A percentile compares a stretch with the other conserved stretches of the same genome.
phyloP scores from a whole-genome alignment of 2,797 vertebrate species.

The Microcaecilia unicolor region DNA sequence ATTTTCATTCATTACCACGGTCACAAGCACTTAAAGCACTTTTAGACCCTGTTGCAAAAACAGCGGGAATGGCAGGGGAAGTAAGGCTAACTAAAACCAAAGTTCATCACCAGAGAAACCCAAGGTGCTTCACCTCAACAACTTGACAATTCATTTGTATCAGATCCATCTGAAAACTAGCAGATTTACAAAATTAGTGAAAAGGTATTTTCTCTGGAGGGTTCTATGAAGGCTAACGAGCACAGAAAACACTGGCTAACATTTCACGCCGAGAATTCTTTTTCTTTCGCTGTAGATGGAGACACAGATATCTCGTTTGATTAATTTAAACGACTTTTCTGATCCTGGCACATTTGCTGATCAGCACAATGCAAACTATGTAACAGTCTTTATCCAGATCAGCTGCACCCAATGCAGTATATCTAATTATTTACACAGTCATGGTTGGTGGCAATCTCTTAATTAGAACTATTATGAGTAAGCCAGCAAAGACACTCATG shows the following conservation, averaged over 20 bases:
- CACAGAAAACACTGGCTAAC: background rate
- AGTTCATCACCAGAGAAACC: conserved; percentile 52
- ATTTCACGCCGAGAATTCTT: background rate
- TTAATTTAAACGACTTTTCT: too few species aligned
- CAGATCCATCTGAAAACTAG: conserved; percentile 2
- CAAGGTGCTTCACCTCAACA: conserved; percentile 38
- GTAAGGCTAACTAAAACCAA: conserved; percentile 45
- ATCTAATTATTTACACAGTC: too few species aligned
- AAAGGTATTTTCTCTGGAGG: conserved; percentile 8
- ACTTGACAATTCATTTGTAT: conserved; percentile 36
- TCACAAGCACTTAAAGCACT: conserved; percentile 98
- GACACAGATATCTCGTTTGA: too few species aligned
- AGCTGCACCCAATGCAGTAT: too few species aligned
- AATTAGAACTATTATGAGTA: too few species aligned
- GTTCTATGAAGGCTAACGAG: background rate
- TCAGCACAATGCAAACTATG: too few species aligned
- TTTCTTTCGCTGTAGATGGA: too few species aligned
- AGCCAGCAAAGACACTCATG: too few species aligned
- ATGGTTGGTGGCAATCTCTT: too few species aligned
- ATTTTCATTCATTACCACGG: conserved; percentile 98
- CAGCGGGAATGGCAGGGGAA: conserved; percentile 52
- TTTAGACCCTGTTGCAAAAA: conserved; percentile 84
- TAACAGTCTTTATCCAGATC: too few species aligned
- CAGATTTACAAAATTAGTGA: too few species aligned
- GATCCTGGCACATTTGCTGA: too few species aligned